Percentiles rank a stretch among this genome's conserved stretches.
Evolutionary conservation across 2,113 vertebrate species (phyloP).

Genomic region (Lepus timidus): DNA sequence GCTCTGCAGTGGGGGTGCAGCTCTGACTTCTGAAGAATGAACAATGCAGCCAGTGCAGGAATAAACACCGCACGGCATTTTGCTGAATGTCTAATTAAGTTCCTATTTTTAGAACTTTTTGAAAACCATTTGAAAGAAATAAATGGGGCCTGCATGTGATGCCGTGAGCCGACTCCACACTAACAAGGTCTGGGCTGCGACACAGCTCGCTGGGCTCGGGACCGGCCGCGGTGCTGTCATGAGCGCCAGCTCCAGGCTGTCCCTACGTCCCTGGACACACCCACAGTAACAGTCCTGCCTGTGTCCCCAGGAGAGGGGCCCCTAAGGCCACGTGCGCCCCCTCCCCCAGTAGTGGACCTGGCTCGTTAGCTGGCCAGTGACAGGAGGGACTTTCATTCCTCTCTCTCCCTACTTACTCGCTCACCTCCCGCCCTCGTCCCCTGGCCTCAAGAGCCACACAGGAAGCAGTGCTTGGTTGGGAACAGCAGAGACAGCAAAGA

Average conservation of each 20-base stretch:
- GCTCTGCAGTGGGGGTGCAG: too few species aligned
- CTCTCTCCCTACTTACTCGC: neutral
- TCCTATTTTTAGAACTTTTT: constrained; percentile 6
- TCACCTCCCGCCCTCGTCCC: neutral
- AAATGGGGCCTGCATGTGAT: accelerated
- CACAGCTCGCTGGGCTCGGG: too few species aligned
- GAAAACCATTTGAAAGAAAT: neutral
- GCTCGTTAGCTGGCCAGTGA: neutral
- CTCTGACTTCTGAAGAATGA: neutral
- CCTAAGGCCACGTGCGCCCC: neutral
- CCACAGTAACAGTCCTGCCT: neutral
- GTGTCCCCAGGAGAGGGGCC: neutral
- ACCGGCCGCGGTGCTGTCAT: neutral
- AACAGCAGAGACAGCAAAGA: neutral
- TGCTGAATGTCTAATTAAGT: constrained; percentile 16
- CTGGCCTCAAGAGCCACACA: neutral
- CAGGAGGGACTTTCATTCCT: neutral
- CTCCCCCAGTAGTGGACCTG: neutral
- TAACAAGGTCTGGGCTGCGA: neutral
- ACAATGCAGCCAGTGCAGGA: neutral
- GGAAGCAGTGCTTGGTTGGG: neutral
- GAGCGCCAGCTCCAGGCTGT: neutral
- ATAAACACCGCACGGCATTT: neutral
- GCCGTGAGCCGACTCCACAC: accelerated
- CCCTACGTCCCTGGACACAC: too few species aligned